phyloP scores from a whole-genome alignment of 2,113 vertebrate species.

The Dasyurus viverrinus region DNA sequence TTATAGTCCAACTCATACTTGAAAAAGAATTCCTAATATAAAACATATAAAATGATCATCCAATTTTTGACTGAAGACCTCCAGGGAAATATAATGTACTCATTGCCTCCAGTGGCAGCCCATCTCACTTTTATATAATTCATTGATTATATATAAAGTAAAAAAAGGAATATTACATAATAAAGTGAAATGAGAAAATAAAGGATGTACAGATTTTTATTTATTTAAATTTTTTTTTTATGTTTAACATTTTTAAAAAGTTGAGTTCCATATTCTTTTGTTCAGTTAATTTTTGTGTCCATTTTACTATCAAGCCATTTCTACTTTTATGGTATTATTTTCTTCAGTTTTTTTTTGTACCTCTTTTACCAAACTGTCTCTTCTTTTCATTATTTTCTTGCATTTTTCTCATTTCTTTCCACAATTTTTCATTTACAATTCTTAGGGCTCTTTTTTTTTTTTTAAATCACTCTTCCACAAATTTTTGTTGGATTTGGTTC shows the following conservation, averaged over 20 bases:
- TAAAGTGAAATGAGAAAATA: not conserved
- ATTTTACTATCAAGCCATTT: not conserved
- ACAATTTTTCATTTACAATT: not conserved
- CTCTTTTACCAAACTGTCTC: not conserved
- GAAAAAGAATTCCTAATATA: not conserved
- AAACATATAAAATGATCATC: not conserved
- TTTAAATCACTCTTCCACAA: not conserved
- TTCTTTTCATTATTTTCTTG: not conserved
- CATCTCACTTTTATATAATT: not conserved
- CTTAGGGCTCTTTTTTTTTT: no score
- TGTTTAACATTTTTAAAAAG: not conserved
- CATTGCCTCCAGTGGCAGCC: not conserved
- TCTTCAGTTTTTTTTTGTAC: not conserved
- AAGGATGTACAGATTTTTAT: not conserved
- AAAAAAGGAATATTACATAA: not conserved
- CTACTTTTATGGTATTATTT: not conserved
- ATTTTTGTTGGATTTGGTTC: not conserved
- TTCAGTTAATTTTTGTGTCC: not conserved
- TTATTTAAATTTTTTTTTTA: not conserved
- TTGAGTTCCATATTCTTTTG: not conserved
- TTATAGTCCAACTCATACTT: not conserved
- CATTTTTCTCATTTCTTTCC: not conserved
- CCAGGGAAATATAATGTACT: not conserved
- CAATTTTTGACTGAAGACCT: not conserved
- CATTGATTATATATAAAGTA: not conserved